Evolutionary conservation across 2,113 vertebrate genomes (phyloP).

Genomic region (Rhabdornis inornatus): DNA sequence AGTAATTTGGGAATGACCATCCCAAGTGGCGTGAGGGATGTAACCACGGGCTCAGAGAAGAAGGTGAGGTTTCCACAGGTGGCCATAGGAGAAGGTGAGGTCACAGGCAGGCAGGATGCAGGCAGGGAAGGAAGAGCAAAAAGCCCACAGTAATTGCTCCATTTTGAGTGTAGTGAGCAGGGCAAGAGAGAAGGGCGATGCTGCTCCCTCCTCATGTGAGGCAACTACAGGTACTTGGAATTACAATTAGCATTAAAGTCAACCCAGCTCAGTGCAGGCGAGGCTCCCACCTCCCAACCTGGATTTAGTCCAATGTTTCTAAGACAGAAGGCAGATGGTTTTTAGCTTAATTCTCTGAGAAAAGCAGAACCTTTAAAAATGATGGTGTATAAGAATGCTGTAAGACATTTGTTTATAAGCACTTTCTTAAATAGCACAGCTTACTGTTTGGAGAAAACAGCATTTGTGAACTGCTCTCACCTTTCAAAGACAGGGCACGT

Average conservation of each 20-base stretch:
- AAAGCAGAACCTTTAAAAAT: neutral
- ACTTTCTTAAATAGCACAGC: neutral
- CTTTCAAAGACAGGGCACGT: neutral
- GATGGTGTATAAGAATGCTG: neutral
- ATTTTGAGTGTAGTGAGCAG: neutral
- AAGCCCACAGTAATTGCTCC: neutral
- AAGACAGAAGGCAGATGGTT: neutral
- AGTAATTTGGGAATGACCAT: neutral
- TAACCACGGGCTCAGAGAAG: neutral
- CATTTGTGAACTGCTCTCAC: neutral
- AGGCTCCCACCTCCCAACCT: neutral
- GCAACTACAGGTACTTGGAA: neutral
- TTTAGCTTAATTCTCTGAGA: neutral
- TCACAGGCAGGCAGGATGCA: neutral
- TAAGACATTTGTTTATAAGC: neutral
- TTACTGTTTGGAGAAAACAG: neutral
- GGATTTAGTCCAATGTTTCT: neutral
- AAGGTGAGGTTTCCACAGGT: neutral
- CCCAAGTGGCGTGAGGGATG: neutral
- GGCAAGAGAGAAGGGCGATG: neutral
- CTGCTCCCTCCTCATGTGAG: neutral
- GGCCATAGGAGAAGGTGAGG: neutral
- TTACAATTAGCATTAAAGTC: neutral
- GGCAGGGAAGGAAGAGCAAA: neutral
- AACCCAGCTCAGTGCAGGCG: neutral